Evolutionary conservation across 1,140 invertebrate species (phyloP).

Genomic region (Euglossa dilemma): DNA sequence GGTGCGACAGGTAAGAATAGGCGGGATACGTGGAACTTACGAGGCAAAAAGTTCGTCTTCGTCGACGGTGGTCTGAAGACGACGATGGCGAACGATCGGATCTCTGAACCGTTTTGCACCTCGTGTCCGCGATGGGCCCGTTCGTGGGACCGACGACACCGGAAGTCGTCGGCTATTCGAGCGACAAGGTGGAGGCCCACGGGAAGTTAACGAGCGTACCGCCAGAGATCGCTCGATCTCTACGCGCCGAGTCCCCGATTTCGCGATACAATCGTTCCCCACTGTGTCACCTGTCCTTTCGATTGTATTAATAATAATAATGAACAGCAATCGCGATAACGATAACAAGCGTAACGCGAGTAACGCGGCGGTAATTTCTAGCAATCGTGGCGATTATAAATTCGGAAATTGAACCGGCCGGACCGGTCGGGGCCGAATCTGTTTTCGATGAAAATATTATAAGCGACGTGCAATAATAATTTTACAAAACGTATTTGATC

Average conservation of each 20-base stretch:
- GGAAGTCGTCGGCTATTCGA: slow-evolving; percentile 34
- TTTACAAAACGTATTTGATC: background rate
- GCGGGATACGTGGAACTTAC: background rate
- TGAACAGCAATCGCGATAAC: background rate
- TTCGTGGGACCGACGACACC: slow-evolving; percentile 39
- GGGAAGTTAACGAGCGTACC: slow-evolving; percentile 36
- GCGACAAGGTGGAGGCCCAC: slow-evolving; percentile 23
- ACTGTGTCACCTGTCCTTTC: too few relatives aligned
- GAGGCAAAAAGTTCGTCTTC: background rate
- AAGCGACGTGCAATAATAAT: background rate
- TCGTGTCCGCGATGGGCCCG: slow-evolving; percentile 20
- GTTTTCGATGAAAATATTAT: background rate
- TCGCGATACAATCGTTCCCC: background rate
- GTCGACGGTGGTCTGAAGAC: too few relatives aligned
- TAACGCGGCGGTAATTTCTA: too few relatives aligned
- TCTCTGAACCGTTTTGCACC: slow-evolving; percentile 19
- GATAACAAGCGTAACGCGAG: too few relatives aligned
- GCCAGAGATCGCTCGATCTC: background rate
- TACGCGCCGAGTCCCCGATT: background rate
- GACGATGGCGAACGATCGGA: background rate
- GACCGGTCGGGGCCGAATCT: too few relatives aligned
- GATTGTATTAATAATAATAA: background rate
- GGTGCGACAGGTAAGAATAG: too few relatives aligned
- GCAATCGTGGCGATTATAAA: background rate
- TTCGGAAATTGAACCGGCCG: background rate